These are phyloP conservation scores for Lagodon rhomboides DNA, from an alignment of 2,797 vertebrate species.

Conservation along the genomic window DNA sequence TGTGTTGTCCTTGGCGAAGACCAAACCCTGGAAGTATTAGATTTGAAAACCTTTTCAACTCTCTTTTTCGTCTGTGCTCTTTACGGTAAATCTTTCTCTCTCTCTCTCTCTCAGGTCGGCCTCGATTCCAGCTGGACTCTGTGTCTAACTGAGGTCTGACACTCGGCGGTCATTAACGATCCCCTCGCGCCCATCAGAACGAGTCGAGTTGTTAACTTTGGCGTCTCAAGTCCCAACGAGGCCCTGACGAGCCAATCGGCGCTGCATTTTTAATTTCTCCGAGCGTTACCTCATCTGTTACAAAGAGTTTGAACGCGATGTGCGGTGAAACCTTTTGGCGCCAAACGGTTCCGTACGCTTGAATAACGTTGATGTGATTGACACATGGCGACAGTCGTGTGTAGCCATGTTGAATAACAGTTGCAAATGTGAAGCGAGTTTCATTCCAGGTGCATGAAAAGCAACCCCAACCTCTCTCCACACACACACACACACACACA, in stretches of 20 bases:
- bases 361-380: constrained; percentile 12
- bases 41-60: constrained; percentile 1
- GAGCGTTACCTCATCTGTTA: constrained; percentile 51
- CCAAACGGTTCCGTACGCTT: constrained; percentile 14
- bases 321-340: constrained; percentile 45
- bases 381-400: not conserved
- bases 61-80: constrained; percentile 4
- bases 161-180: constrained; percentile 49
- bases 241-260: constrained; percentile 43
- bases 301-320: constrained; percentile 34
- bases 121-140: constrained; percentile 54
- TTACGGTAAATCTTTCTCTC: constrained; percentile 59
- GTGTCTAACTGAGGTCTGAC: constrained; percentile 49
- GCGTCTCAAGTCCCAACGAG: constrained; percentile 51
- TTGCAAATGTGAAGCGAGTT: constrained; percentile 23
- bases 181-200: constrained; percentile 59
- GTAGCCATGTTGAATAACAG: constrained; percentile 22
- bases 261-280: constrained; percentile 41
- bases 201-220: constrained; percentile 63
- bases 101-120: constrained; percentile 47
- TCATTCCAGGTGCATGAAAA: constrained; percentile 71
- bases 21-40: constrained; percentile 21
- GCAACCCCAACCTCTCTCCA: constrained; percentile 36
- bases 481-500: constrained; percentile 15
- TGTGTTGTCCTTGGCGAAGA: constrained; percentile 23